A percentile compares a stretch with the other conserved stretches of the same genome.
These are phyloP conservation scores for Eilema caniola DNA, from an alignment of 2,888 invertebrate species.

Conservation along the genomic window DNA sequence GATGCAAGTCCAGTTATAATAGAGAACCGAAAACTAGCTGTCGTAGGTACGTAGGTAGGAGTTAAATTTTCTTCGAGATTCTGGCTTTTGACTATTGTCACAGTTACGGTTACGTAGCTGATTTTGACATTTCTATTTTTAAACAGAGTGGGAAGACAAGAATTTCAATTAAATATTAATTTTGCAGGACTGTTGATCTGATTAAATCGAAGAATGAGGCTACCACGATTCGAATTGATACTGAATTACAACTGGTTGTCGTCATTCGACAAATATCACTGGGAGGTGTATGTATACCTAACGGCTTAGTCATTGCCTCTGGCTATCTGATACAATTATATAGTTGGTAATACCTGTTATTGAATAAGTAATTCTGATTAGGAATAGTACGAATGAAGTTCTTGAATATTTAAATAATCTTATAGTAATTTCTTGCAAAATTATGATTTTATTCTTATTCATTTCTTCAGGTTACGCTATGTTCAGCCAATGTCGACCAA, in stretches of 20 bases:
- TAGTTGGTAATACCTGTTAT: background rate
- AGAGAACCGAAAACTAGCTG: no score
- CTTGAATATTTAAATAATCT: no score
- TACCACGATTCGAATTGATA: no score
- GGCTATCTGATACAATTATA: background rate
- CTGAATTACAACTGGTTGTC: background rate
- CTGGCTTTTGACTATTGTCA: no score
- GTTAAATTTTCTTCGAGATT: no score
- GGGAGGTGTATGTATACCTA: background rate
- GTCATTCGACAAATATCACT: background rate
- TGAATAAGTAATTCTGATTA: background rate
- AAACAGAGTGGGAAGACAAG: no score
- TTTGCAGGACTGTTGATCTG: background rate
- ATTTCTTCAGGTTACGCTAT: background rate
- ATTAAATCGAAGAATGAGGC: background rate
- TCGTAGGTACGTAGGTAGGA: no score
- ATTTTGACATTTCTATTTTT: no score
- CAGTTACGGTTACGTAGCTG: no score
- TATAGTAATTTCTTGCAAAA: background rate
- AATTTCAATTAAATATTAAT: background rate
- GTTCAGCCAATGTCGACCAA: background rate
- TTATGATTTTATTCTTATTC: background rate
- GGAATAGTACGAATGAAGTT: no score
- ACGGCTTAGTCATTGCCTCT: background rate
- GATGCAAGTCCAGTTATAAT: no score